Evolutionary conservation across 2,888 invertebrate species (phyloP), one percentile per base, ranked within the genome.

Genomic region (Aspidiotus rigidus): DNA sequence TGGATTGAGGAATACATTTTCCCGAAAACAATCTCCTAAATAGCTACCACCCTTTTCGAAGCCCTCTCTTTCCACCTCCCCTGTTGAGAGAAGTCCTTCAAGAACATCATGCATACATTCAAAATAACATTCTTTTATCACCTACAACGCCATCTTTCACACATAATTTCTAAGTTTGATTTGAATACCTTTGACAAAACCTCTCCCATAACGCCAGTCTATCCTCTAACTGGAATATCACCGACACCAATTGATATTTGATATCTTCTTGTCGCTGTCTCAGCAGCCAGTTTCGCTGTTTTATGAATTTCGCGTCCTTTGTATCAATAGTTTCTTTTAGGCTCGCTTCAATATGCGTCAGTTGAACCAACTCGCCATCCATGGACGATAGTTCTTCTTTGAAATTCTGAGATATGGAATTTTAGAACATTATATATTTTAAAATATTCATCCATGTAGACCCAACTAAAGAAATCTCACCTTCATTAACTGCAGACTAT

Each of bases 261-360:
- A 92, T 78, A 74, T 93, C 92, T 0, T 86, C 85, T 73, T 90
- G 86, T 74, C 89, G 89, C 76, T 93, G 90, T 78, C 85, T 83
- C 66, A 92, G 78, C 71, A 90, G 82, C 85, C 90, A 88, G 72
- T 87, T 83, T 73, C 85, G 84, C 76, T 92, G 92, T 73, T 86
- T 86, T 62, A 92, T 84, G 13, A 86, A 81, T 76, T 91, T 88
- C 78, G 90, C 87, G 75, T 93, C 93, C 61, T 86, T 84, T 0
- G 91, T 90, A 77, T 89, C 90, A 7, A 93, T 81, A 74, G 89
- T 89, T 76, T 92, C 90, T 75, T 90, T 89, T 5, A 93, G 80
- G 77, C 91, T 87, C 77, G 92, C 90, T 74, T 90, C 87, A 42
- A 85, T 85, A 0, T 87, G 84, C 57, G 85, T 86, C 0, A 91